Conservation (phyloP, 2,113 vertebrate species). For the Rana temporaria region DNA sequence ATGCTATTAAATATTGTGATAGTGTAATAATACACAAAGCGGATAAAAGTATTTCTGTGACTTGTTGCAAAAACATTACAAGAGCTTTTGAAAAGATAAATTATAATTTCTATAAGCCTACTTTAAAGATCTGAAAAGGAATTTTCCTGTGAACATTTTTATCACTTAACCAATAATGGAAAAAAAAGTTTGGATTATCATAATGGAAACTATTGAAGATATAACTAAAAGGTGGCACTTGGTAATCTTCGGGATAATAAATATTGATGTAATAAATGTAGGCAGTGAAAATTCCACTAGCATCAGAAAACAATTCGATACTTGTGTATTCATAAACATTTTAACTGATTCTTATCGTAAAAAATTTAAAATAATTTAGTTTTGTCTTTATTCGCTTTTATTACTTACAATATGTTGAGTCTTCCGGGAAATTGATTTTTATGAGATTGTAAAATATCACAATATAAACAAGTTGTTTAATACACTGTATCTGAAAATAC, state of each 20-base stretch:
- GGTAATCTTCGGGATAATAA: conserved; percentile 9
- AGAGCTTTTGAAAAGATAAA: no score
- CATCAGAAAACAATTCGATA: conserved; percentile 3
- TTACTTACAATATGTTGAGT: conserved; percentile 41
- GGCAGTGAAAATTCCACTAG: background rate
- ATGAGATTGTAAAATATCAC: conserved; percentile 43
- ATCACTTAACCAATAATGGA: background rate
- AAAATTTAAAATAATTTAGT: conserved; percentile 43
- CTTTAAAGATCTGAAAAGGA: background rate
- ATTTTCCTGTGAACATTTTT: background rate
- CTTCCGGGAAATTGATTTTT: conserved; percentile 54
- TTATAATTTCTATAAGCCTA: background rate
- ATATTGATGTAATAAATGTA: conserved; percentile 14
- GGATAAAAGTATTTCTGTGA: no score
- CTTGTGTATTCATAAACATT: conserved; percentile 25
- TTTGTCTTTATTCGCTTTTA: conserved; percentile 42
- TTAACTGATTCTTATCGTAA: conserved; percentile 20
- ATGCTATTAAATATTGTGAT: no score
- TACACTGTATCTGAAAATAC: conserved; percentile 35
- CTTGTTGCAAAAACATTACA: no score
- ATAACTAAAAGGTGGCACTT: background rate
- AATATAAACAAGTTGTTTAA: conserved; percentile 44
- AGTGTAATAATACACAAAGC: no score
- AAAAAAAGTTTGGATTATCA: background rate
- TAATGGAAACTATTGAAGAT: background rate